phyloP scores from a whole-genome alignment of 2,797 vertebrate species.

The Lepus oiostolus region DNA sequence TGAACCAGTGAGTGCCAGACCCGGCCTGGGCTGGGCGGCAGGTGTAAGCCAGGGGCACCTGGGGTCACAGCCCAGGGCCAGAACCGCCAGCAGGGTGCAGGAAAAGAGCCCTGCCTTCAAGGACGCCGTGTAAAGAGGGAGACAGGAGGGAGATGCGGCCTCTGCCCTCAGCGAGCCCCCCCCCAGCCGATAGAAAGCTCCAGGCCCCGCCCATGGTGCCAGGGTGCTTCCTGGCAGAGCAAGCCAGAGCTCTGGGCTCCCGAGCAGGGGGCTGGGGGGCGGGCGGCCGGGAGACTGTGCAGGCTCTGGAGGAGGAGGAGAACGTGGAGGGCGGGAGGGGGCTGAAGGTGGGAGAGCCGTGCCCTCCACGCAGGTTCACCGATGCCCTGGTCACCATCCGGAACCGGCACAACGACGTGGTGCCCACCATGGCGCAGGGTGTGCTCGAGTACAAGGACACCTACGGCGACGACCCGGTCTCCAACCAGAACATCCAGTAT shows the following conservation, averaged over 20 bases:
- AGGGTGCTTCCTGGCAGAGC: neutral
- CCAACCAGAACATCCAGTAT: constrained; percentile 98
- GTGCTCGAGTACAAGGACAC: constrained; percentile 96
- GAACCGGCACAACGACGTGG: constrained; percentile 97
- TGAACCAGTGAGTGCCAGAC: constrained; percentile 92
- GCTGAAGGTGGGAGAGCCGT: neutral
- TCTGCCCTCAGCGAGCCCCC: neutral
- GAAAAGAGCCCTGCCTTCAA: neutral
- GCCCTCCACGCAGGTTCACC: constrained; percentile 90
- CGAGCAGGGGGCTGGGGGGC: neutral
- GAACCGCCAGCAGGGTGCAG: neutral
- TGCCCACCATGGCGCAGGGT: constrained; percentile 97
- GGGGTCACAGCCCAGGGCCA: neutral
- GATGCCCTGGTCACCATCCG: constrained; percentile 94
- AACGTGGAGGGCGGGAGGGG: neutral
- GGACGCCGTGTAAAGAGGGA: neutral
- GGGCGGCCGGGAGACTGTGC: neutral
- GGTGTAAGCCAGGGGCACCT: neutral
- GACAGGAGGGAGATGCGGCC: neutral
- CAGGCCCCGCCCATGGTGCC: neutral
- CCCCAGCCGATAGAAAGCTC: neutral
- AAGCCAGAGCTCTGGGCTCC: neutral
- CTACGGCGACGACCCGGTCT: constrained; percentile 93
- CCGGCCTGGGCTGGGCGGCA: neutral
- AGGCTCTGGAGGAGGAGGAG: neutral